Evolutionary conservation across 2,888 invertebrate species (phyloP).

Genomic region (Morpho helenor): DNA sequence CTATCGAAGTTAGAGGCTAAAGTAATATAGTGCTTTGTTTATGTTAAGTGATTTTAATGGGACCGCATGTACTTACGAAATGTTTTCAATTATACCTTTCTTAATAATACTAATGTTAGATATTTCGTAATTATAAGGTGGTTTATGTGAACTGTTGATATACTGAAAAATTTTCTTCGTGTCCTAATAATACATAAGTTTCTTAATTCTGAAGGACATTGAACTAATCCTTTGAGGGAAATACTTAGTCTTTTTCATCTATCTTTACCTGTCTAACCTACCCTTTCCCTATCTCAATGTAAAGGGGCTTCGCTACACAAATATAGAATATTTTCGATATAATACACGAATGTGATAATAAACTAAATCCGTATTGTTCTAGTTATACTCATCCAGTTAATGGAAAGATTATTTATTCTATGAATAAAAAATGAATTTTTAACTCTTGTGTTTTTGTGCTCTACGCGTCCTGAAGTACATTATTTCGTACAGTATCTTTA

Average conservation of each 20-base stretch:
- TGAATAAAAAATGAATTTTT: constrained; percentile 56
- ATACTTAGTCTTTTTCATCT: background rate
- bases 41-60: too few species aligned
- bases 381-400: constrained; percentile 22
- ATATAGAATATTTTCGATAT: constrained; percentile 12
- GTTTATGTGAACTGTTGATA: background rate
- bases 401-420: constrained; percentile 61
- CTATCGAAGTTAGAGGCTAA: background rate
- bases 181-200: background rate
- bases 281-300: constrained; percentile 14
- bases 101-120: constrained; percentile 2
- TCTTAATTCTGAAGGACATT: constrained; percentile 1
- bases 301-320: constrained; percentile 27
- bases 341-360: constrained; percentile 25
- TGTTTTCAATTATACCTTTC: background rate
- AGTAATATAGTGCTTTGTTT: too few species aligned
- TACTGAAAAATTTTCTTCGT: background rate
- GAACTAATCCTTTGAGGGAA: background rate
- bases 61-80: constrained; percentile 3
- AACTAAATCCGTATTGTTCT: constrained; percentile 18
- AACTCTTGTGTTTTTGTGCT: constrained; percentile 17
- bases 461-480: too few species aligned
- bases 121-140: constrained; percentile 1
- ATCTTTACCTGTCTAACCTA: background rate
- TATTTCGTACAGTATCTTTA: too few species aligned